Evolutionary conservation across 2,888 invertebrate species (phyloP).

Genomic region (Agrilus biguttatus): DNA sequence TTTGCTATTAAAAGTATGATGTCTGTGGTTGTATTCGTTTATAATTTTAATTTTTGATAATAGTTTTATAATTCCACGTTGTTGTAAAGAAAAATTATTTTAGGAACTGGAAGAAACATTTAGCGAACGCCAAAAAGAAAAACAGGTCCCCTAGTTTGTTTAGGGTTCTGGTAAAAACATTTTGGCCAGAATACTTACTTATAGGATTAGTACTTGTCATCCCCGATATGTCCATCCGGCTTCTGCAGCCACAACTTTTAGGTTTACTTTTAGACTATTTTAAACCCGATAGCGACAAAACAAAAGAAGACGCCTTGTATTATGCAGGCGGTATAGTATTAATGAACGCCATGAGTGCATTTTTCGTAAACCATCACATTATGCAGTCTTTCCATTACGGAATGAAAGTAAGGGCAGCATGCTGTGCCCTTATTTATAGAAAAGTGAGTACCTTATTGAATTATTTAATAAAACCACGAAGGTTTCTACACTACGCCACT

Average conservation of each 20-base stretch:
- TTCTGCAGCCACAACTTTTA: constrained; percentile 51
- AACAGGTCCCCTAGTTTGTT: constrained; percentile 47
- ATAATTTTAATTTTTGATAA: too few relatives aligned
- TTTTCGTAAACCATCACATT: constrained; percentile 51
- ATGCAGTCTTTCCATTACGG: constrained; percentile 61
- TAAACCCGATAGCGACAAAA: constrained; percentile 35
- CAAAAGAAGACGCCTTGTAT: constrained; percentile 43
- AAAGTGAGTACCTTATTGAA: constrained; percentile 44
- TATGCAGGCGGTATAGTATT: constrained; percentile 45
- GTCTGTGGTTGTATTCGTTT: too few relatives aligned
- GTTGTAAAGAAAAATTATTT: constrained; percentile 14
- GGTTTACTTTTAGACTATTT: constrained; percentile 54
- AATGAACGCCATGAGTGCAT: constrained; percentile 39
- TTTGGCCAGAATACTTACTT: constrained; percentile 49
- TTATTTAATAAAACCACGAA: not conserved
- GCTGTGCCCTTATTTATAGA: constrained; percentile 71
- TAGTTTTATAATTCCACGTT: too few relatives aligned
- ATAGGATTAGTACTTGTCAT: constrained; percentile 47
- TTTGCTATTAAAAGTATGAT: too few relatives aligned
- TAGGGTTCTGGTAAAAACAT: constrained; percentile 49
- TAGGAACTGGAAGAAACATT: constrained; percentile 55
- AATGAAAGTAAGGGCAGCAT: constrained; percentile 67
- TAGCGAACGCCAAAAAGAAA: constrained; percentile 39
- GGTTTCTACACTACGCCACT: too few relatives aligned
- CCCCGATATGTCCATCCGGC: constrained; percentile 41